Base-by-base conservation (phyloP, 2,888 invertebrate species). In the Lasioglossum pauxillum region DNA sequence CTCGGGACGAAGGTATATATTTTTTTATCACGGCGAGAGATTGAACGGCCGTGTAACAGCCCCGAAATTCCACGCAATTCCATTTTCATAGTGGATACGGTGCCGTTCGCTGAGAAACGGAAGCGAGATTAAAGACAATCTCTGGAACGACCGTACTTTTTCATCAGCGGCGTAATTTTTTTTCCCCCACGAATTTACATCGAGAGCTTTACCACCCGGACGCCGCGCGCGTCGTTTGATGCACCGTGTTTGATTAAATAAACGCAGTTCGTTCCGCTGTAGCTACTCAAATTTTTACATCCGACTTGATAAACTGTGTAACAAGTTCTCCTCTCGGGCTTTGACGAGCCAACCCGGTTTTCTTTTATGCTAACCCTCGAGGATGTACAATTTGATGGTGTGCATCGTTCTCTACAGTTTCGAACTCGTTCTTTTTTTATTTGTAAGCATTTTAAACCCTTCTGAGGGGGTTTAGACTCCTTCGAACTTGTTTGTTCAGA, bases 61-160 rank as follows among this genome's bases (percentile, higher is more conserved):
- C 31, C 23, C 46, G 44, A 46, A 27, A 75, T 75, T 75, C 31
- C 74, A 53, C 23, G 35, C 80, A 78, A 78, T 84, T 78, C 80
- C 71, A 84, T 78, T 80, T 74, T 75, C 80, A 69, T 23, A 14
- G 57, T 8, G 67, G 46, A 64, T 31, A 64, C 60, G 60, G 67
- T 5, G 74, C 60, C 64, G 78, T 69, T 76, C 75, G 78, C 57
- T 72, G 69, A 67, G 77, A 60, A 53, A 41, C 84, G 80, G 67
- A 75, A 69, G 49, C 53, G 72, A 78, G 85, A 86, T 85, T 85
- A 82, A 85, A 82, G 85, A 79, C 79, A 85, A 85, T 82, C 81
- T 82, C 41, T 57, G 78, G 69, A 49, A 78, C 83, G 49, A 64
- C 74, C 60, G 74, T 16, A 44, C 23, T 74, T 75, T 78, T 69